Evolutionary conservation across 1,140 invertebrate genomes (phyloP), one percentile per base, ranked within the genome.

Genomic region (Musca vetustissima): DNA sequence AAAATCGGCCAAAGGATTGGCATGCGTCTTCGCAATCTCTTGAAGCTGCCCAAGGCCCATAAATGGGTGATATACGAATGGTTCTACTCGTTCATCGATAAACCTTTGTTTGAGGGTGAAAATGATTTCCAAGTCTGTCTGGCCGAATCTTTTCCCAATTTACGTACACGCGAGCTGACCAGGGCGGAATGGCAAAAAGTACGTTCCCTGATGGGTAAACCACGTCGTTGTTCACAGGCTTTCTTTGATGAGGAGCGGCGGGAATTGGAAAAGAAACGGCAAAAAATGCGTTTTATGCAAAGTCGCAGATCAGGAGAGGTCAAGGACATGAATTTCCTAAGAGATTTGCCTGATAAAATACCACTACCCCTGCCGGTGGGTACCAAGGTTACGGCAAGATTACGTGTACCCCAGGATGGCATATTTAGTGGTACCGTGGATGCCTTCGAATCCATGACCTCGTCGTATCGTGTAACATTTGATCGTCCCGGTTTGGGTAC

Each of bases 61-160:
- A 97, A 97, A 85, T 99, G 96, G 96, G 96, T 98, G 1, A 98
- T 95, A 80, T 98, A 96, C 84, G 98, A 99, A 83, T 99, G 96
- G 91, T 99, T 99, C 85, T 99, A 99, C 82, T 98, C 96, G 74
- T 98, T 98, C 79, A 92, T 99, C 73, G 97, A 99, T 83, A 94
- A 93, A 77, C 91, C 94, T 57, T 85, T 99, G 11, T 98, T 99
- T 84, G 89, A 94, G 72, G 95, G 94, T 59, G 95, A 98, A 76
- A 98, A 98, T 85, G 97, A 99, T 85, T 99, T 99, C 80, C 92
- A 92, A 84, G 92, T 95, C 57, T 98, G 96, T 80, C 84, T 99
- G 17, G 92, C 91, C 80, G 97, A 98, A 83, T 92, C 93, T 7
- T 98, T 98, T 85, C 97, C 98, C 8, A 91, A 95, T 77, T 83